These are phyloP conservation scores for Manis javanica DNA, from an alignment of 2,797 vertebrate species.

Conservation along the genomic window DNA sequence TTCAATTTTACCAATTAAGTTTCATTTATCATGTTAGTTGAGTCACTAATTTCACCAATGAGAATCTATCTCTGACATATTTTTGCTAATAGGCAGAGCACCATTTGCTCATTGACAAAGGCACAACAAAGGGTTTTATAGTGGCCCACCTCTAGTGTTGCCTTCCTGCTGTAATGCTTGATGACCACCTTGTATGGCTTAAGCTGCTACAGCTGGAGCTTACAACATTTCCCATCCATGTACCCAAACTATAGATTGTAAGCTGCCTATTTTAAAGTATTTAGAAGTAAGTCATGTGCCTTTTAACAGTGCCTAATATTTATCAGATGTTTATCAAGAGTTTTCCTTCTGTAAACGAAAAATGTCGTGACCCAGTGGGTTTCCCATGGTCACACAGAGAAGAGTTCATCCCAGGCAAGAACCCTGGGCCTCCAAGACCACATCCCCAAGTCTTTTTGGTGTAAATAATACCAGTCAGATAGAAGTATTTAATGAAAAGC, in stretches of 20 bases:
- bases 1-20: background rate
- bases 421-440: background rate
- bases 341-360: conserved; percentile 38
- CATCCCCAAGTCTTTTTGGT: background rate
- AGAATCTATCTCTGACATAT: conserved; percentile 10
- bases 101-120: background rate
- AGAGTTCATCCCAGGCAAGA: background rate
- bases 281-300: background rate
- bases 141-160: background rate
- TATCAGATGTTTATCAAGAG: background rate
- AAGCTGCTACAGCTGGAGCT: background rate
- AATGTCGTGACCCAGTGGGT: background rate
- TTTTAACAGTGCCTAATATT: background rate
- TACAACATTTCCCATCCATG: background rate
- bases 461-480: background rate
- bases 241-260: background rate
- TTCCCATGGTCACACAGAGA: background rate
- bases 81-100: conserved; percentile 10
- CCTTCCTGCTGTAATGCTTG: background rate
- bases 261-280: background rate
- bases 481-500: background rate
- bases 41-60: background rate
- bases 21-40: background rate
- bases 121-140: background rate
- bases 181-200: background rate